Base-by-base conservation (phyloP, 2,888 invertebrate species). In the Aleiodes alternator region DNA sequence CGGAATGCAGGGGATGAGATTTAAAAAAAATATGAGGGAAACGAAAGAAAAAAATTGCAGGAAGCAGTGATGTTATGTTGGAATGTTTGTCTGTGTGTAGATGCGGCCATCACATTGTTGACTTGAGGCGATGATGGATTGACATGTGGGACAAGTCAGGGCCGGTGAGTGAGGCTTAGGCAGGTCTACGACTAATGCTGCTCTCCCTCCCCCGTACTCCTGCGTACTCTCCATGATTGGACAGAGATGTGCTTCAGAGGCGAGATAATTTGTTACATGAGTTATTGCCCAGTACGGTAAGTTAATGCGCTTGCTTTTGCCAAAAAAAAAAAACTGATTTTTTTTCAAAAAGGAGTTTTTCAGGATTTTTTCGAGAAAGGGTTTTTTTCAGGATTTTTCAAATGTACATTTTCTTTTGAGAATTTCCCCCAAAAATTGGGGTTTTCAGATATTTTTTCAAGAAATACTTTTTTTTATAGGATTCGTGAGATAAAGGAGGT, bases 1-100 rank as follows among this genome's bases (percentile, higher is more conserved):
- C 69, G 75, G 69, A 76, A 72, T 72, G 72, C 73, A 66, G 48
- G 69, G 59, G 72, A 34, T 34, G 34, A 68, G 23, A 23, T 23
- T 23, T 23, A 1, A 1, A 23, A 23, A 23, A 23, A 23, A 23
- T 23, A 23, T 72, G 69, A 66, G 61, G 73, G 71, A 69, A 73
- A 53, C 38, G 61, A 72, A 69, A 69, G 69, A 53, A 38, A 70
- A 72, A 69, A 53, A 72, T 76, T 72, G 68, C 68, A 72, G 77
- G 81, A 70, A 80, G 80, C 83, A 86, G 84, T 85, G 85, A 86
- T 89, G 88, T 87, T 88, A 89, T 89, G 88, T 89, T 88, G 89
- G 89, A 87, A 89, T 89, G 90, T 90, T 90, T 90, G 90, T 90
- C 90, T 90, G 90, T 90, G 90, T 90, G 90, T 90, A 90, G 90